phyloP scores from a whole-genome alignment of 2,797 vertebrate genomes.

The Limosa lapponica region DNA sequence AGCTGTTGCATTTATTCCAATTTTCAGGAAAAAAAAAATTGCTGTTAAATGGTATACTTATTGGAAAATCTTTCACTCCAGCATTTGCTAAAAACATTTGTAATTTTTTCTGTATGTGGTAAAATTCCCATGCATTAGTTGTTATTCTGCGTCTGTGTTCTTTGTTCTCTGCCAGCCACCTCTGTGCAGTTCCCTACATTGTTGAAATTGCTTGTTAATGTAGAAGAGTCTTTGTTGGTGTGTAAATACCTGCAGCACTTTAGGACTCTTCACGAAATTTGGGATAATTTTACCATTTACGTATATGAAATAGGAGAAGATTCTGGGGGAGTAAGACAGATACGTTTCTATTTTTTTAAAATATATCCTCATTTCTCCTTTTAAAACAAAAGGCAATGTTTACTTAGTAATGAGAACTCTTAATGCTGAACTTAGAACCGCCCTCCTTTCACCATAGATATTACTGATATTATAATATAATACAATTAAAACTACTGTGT shows the following conservation, averaged over 20 bases:
- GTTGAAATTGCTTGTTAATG: background rate
- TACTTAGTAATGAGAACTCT: background rate
- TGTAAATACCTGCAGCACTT: slow-evolving; percentile 14
- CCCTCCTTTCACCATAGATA: background rate
- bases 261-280: background rate
- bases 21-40: slow-evolving; percentile 18
- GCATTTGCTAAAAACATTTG: background rate
- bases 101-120: slow-evolving; percentile 6
- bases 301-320: background rate
- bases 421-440: background rate
- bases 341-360: background rate
- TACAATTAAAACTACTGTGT: background rate
- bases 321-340: background rate
- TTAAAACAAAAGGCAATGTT: background rate
- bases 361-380: background rate
- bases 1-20: background rate
- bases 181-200: background rate
- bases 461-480: background rate
- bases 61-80: background rate
- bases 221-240: background rate
- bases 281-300: background rate
- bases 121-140: slow-evolving; percentile 23
- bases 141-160: slow-evolving; percentile 1
- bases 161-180: slow-evolving; percentile 11
- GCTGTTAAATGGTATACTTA: background rate